Percentiles rank a stretch among this genome's conserved stretches.
These are phyloP conservation scores for Sibirionetta formosa DNA, from an alignment of 2,797 vertebrate genomes.

Conservation along the genomic window DNA sequence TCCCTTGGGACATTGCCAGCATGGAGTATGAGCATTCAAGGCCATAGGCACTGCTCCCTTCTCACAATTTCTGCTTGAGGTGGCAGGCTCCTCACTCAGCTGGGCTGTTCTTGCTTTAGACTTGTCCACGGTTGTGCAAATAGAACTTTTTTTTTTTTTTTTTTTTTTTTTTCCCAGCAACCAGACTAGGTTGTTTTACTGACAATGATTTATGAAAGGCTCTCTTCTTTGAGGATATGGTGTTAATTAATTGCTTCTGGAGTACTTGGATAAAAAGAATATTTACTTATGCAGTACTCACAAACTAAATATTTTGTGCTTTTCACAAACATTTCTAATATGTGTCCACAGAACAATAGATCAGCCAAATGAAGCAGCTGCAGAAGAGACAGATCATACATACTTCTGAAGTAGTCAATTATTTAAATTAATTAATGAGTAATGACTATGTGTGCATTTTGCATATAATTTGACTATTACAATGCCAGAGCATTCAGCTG, in stretches of 20 bases:
- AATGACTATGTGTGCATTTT: constrained; percentile 43
- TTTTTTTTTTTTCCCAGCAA: background rate
- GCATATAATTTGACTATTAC: constrained; percentile 28
- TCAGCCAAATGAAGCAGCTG: constrained; percentile 17
- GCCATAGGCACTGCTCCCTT: background rate
- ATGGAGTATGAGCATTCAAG: fast-evolving
- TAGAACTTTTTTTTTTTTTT: background rate
- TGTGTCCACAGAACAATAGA: constrained; percentile 36
- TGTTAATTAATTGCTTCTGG: constrained; percentile 56
- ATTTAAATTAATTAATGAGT: constrained; percentile 63
- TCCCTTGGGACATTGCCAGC: background rate
- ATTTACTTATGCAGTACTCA: constrained; percentile 23
- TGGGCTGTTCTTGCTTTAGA: background rate
- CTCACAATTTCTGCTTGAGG: background rate
- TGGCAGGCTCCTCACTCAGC: background rate
- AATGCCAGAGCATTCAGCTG: background rate
- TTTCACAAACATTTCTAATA: constrained; percentile 8
- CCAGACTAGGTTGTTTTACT: background rate
- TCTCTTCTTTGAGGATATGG: constrained; percentile 3
- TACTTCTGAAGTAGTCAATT: constrained; percentile 13
- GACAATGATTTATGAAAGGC: constrained; percentile 21
- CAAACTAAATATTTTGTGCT: background rate
- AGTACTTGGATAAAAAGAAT: constrained; percentile 30
- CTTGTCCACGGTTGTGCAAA: background rate
- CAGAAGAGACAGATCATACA: constrained; percentile 33